A percentile compares a stretch with the other conserved stretches of the same genome.
Conservation (phyloP, 2,113 vertebrate genomes). For the Uria aalge region DNA sequence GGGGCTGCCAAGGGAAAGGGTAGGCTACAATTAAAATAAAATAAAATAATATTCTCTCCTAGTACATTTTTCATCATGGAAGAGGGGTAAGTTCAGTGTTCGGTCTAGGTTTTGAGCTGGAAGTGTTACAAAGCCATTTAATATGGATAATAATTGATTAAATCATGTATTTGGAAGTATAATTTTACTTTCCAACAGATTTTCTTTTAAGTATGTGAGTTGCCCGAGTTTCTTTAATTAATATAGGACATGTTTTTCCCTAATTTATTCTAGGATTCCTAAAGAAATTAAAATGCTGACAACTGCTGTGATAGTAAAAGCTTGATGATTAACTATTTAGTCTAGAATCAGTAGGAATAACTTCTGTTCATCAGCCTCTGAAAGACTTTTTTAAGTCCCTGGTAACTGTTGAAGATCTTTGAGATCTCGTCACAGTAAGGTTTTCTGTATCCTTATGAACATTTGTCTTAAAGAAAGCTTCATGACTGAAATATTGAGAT, state of each 20-base stretch:
- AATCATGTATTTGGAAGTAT: neutral
- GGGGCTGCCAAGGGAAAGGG: fast-evolving
- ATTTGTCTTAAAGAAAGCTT: neutral
- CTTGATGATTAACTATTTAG: neutral
- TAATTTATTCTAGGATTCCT: neutral
- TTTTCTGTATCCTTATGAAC: neutral
- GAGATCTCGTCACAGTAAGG: neutral
- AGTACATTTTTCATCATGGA: neutral
- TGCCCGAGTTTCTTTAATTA: neutral
- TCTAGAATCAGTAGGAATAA: neutral
- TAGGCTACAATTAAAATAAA: neutral
- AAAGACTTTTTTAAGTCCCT: neutral
- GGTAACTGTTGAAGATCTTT: neutral
- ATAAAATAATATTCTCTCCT: neutral
- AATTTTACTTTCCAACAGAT: neutral
- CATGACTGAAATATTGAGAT: neutral
- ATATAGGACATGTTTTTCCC: neutral
- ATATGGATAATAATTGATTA: neutral
- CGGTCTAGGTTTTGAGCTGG: neutral
- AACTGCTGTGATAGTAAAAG: neutral
- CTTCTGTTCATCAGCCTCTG: neutral
- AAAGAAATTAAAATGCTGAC: neutral
- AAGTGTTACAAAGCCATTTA: neutral
- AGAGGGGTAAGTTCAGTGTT: neutral
- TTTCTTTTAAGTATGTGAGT: neutral